Evolutionary conservation across 2,113 vertebrate genomes (phyloP).

Genomic region (Solea solea): DNA sequence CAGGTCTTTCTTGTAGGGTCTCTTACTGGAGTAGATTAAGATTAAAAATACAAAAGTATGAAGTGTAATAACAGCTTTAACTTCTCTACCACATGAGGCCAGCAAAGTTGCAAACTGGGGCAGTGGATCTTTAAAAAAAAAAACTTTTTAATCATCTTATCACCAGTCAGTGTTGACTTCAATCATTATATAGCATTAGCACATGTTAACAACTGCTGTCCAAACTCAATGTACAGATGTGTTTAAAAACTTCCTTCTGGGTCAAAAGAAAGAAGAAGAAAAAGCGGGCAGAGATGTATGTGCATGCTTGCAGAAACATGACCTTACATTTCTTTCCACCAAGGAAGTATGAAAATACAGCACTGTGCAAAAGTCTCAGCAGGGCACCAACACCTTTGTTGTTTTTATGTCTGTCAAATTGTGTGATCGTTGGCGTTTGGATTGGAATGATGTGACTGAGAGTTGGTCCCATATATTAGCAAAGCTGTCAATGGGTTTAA

Average conservation of each 20-base stretch:
- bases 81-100: conserved; percentile 46
- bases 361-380: too few species aligned
- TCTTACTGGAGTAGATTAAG: too few species aligned
- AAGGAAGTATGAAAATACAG: conserved; percentile 41
- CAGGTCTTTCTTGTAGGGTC: too few species aligned
- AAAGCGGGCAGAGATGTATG: conserved; percentile 59
- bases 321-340: conserved; percentile 70
- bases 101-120: conserved; percentile 33
- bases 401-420: too few species aligned
- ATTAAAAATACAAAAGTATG: too few species aligned
- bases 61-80: background rate
- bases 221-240: conserved; percentile 45
- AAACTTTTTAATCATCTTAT: conserved; percentile 13
- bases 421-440: too few species aligned
- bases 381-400: too few species aligned
- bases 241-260: conserved; percentile 57
- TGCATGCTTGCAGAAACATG: conserved; percentile 66
- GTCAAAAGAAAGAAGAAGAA: conserved; percentile 45
- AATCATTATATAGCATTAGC: conserved; percentile 33
- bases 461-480: too few species aligned
- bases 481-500: too few species aligned
- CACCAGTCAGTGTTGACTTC: conserved; percentile 16
- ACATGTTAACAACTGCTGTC: conserved; percentile 47
- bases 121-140: background rate
- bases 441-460: too few species aligned